These are phyloP conservation scores for Dasyurus viverrinus DNA, from an alignment of 2,113 vertebrate genomes.

Conservation along the genomic window DNA sequence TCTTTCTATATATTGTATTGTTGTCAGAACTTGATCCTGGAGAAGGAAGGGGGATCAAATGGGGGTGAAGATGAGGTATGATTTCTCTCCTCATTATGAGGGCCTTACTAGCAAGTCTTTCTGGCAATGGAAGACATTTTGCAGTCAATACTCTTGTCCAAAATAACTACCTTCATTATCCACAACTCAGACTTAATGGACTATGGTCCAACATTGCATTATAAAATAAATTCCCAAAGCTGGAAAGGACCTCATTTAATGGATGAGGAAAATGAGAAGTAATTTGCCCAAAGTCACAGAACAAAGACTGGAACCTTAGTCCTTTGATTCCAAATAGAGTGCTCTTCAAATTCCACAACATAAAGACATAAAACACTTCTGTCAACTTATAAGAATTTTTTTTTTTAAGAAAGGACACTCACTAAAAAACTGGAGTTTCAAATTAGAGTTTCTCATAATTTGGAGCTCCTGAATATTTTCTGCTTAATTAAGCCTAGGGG, in stretches of 20 bases:
- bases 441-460: not conserved
- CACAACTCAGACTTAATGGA: not conserved
- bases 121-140: not conserved
- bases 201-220: rapidly evolving
- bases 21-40: not conserved
- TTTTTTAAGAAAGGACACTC: not conserved
- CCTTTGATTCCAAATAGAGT: not conserved
- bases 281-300: not conserved
- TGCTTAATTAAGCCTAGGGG: not conserved
- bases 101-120: not conserved
- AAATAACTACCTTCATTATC: not conserved
- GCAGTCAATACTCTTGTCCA: not conserved
- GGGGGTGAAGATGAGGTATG: not conserved
- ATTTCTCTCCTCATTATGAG: not conserved
- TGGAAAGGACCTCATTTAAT: not conserved
- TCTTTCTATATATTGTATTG: not conserved
- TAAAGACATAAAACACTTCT: not conserved
- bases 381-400: not conserved
- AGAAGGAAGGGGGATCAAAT: not conserved
- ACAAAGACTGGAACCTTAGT: not conserved
- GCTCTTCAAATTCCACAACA: not conserved
- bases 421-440: not conserved
- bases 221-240: not conserved
- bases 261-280: not conserved
- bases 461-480: not conserved